Evolutionary conservation across 1,140 invertebrate genomes (phyloP).

Genomic region (Ostrea edulis): DNA sequence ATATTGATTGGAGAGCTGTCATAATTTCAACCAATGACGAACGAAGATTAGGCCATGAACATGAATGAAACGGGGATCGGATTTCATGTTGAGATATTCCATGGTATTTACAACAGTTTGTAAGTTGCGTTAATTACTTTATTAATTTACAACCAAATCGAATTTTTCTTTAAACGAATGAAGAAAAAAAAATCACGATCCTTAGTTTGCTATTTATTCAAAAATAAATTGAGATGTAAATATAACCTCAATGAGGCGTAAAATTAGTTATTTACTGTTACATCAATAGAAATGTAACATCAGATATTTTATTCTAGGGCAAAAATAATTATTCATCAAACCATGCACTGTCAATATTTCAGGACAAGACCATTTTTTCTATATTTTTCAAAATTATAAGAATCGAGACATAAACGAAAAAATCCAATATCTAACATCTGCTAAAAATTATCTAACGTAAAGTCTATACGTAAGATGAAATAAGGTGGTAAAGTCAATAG

Average conservation of each 20-base stretch:
- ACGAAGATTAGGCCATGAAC: neutral
- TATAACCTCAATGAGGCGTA: neutral
- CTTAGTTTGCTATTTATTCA: neutral
- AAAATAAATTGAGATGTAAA: neutral
- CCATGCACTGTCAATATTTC: too few relatives aligned
- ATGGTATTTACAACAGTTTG: slow-evolving; percentile 15
- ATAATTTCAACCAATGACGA: slow-evolving; percentile 26
- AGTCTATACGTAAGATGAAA: neutral
- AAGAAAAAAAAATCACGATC: neutral
- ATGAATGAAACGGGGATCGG: slow-evolving; percentile 11
- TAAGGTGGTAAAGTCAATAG: slow-evolving; percentile 12
- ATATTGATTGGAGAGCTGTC: slow-evolving; percentile 25
- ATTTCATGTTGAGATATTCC: slow-evolving; percentile 5
- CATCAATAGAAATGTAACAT: neutral
- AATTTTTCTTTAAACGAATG: neutral
- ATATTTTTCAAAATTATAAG: neutral
- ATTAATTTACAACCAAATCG: neutral
- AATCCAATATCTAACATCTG: neutral
- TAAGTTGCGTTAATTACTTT: neutral
- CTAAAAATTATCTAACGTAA: neutral
- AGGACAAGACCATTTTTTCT: too few relatives aligned
- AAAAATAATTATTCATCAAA: too few relatives aligned
- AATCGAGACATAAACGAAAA: neutral
- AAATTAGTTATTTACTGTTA: neutral
- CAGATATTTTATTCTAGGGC: neutral